Evolutionary conservation across 2,888 invertebrate genomes (phyloP), one percentile per base, ranked within the genome.

Genomic region (Pseudanteris insignis): DNA sequence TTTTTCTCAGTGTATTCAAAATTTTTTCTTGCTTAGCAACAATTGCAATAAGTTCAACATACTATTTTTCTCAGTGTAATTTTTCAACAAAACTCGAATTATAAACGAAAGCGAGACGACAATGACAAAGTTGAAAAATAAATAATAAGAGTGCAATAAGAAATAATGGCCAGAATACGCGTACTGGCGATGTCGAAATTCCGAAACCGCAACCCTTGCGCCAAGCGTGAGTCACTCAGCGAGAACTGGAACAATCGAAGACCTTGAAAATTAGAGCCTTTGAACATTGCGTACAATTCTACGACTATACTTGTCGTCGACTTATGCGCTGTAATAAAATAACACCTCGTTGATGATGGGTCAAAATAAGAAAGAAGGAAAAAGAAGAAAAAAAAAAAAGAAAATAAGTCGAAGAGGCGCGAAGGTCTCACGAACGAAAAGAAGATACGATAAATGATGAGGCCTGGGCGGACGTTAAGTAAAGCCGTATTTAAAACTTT

Each of bases 401-500:
- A n/a, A n/a, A n/a, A n/a, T n/a, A n/a, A n/a, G n/a, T n/a, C n/a
- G n/a, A n/a, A 33, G 21, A 38, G 13, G 24, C 21, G 36, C 30
- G 37, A 50, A 37, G 26, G 33, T 32, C 13, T 21, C 43, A 41
- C 21, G 12, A 37, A 32, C 12, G 40, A 11, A 6, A 34, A 8
- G 33, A 40, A 10, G 13, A 33, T 13, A 14, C 34, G 13, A 25
- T 15, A 37, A 26, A 30, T 7, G 44, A 55, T 37, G 37, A 15
- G 25, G 25, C 54, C 33, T 55, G 61, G 61, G 46, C 53, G 63
- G 41, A 59, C 48, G 10, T 46, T 54, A 37, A 50, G 50, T 36
- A 34, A 26, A 44, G 58, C 58, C 34, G 48, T 63, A 63, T 63
- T 63, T 58, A 58, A 59, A 50, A 44, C 46, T 37, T 40, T 63